Evolutionary conservation across 2,888 invertebrate genomes (phyloP).

Genomic region (Timema podura): DNA sequence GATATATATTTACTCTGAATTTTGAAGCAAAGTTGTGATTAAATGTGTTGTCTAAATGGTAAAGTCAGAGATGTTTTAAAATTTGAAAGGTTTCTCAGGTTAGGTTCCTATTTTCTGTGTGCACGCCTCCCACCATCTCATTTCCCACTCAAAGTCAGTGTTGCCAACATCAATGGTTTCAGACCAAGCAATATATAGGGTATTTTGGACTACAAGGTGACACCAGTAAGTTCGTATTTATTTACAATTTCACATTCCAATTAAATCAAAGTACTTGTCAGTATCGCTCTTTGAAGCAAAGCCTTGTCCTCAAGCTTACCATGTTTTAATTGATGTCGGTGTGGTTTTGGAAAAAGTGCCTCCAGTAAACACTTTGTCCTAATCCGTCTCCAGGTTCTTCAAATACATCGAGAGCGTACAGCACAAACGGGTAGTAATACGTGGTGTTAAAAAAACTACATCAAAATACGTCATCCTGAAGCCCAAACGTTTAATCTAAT

Average conservation of each 20-base stretch:
- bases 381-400: background rate
- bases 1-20: no score
- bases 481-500: background rate
- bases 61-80: no score
- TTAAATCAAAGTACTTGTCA: background rate
- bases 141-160: no score
- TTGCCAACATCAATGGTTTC: no score
- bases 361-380: background rate
- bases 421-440: no score
- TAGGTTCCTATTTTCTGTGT: no score
- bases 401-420: background rate
- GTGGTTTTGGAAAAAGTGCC: slow-evolving; percentile 1
- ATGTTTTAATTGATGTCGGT: background rate
- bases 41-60: no score
- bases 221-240: background rate
- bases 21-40: no score
- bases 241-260: background rate
- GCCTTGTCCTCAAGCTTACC: background rate
- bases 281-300: background rate
- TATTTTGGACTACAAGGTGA: background rate
- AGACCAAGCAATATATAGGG: background rate
- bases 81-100: no score
- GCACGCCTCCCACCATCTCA: no score
- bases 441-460: no score
- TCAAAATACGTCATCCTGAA: background rate